These are phyloP conservation scores for Parazoanthus atlanticus DNA, from an alignment of 92 coral and sea anemone genomes.

Conservation along the genomic window DNA sequence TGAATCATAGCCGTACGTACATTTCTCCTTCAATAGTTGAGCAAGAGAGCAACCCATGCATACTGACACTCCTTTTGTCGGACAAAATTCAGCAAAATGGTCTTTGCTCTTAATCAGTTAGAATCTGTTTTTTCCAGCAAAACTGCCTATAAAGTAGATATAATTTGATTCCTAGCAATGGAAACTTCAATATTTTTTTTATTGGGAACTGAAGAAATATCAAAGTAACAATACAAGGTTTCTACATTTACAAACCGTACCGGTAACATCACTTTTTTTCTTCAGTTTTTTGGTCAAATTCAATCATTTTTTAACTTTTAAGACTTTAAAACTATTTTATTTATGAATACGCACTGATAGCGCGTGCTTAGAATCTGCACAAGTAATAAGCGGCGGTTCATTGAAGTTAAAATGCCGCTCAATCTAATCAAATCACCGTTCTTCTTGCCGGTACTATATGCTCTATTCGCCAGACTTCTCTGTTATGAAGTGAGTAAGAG, in stretches of 20 bases:
- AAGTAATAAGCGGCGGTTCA: background rate
- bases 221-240: background rate
- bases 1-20: too few species aligned
- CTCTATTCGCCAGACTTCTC: background rate
- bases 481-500: background rate
- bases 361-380: background rate
- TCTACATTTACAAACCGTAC: too few species aligned
- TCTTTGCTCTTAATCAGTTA: background rate
- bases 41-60: too few species aligned
- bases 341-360: background rate
- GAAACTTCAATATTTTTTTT: too few species aligned
- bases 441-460: background rate
- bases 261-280: background rate
- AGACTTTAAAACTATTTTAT: background rate
- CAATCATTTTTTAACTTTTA: background rate
- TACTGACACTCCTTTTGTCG: too few species aligned
- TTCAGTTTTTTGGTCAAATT: too few species aligned
- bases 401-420: background rate
- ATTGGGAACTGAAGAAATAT: too few species aligned
- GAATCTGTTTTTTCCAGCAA: background rate
- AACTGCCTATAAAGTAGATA: background rate
- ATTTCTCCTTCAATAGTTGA: too few species aligned
- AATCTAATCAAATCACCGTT: slow-evolving; percentile 3
- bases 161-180: too few species aligned
- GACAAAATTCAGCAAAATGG: background rate